Evolutionary conservation across 1,140 invertebrate species (phyloP).

Genomic region (Andrena cerasifolii): DNA sequence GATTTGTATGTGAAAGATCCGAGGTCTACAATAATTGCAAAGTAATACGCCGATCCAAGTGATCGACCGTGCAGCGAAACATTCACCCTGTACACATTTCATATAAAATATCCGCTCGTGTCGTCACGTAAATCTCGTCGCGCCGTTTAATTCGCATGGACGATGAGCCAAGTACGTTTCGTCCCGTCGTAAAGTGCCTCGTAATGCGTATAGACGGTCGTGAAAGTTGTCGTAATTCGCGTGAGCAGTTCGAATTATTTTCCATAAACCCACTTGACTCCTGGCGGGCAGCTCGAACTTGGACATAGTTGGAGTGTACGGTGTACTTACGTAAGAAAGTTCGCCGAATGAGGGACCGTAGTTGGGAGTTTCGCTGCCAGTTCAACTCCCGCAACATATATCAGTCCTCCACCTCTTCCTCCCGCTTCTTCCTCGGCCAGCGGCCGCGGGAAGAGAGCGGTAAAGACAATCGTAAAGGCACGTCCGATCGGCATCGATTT

Average conservation of each 20-base stretch:
- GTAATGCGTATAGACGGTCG: background rate
- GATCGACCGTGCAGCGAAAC: too few species aligned
- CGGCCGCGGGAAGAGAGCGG: background rate
- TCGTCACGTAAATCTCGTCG: conserved; percentile 2
- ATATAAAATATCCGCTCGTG: background rate
- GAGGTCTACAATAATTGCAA: too few species aligned
- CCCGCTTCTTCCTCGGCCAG: background rate
- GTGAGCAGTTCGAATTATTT: conserved; percentile 35
- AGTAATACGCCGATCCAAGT: background rate
- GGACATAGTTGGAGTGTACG: conserved; percentile 19
- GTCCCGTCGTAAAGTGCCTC: too few species aligned
- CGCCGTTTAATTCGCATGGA: background rate
- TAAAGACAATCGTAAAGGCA: conserved; percentile 25
- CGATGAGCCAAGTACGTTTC: background rate
- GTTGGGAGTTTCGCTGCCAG: conserved; percentile 28
- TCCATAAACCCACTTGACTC: conserved; percentile 44
- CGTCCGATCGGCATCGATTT: conserved; percentile 3
- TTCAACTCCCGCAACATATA: conserved; percentile 25
- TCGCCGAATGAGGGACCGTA: conserved; percentile 15
- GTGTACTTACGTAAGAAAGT: conserved; percentile 42
- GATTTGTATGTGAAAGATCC: too few species aligned
- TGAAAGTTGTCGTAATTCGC: conserved; percentile 27
- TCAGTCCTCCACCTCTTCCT: conserved; percentile 2
- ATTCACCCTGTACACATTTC: background rate
- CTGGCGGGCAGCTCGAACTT: conserved; percentile 17